Evolutionary conservation across 2,797 vertebrate genomes (phyloP).

Genomic region (Propithecus deckenii): DNA sequence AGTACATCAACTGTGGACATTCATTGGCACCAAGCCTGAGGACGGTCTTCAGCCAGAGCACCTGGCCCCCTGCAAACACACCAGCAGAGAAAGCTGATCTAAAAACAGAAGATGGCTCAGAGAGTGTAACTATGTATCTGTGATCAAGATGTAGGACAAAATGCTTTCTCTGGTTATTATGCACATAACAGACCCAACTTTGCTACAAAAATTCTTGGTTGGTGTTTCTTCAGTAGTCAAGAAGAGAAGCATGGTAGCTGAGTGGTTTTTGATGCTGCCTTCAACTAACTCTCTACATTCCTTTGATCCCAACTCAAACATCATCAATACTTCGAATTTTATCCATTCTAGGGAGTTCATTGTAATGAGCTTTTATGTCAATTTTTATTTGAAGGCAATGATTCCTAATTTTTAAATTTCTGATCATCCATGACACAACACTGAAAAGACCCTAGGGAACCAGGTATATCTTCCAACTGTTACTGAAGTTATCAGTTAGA

Average conservation of each 20-base stretch:
- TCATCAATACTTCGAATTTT: background rate
- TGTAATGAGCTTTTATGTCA: background rate
- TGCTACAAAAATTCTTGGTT: background rate
- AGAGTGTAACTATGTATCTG: background rate
- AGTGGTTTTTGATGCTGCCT: background rate
- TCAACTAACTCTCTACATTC: background rate
- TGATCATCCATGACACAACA: background rate
- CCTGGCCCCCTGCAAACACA: background rate
- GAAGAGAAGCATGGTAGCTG: background rate
- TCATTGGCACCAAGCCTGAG: background rate
- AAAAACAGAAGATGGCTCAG: background rate
- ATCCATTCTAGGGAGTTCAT: background rate
- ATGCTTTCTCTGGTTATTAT: background rate
- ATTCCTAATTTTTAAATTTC: slow-evolving; percentile 12
- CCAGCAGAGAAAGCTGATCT: background rate
- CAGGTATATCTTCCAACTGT: background rate
- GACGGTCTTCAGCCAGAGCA: background rate
- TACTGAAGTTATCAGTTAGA: background rate
- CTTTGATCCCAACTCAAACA: background rate
- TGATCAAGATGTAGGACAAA: background rate
- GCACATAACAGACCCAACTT: background rate
- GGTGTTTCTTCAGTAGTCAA: background rate
- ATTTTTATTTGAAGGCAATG: background rate
- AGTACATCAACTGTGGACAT: background rate
- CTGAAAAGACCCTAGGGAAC: background rate